phyloP scores from a whole-genome alignment of 2,888 invertebrate genomes.

The Hyalella azteca region DNA sequence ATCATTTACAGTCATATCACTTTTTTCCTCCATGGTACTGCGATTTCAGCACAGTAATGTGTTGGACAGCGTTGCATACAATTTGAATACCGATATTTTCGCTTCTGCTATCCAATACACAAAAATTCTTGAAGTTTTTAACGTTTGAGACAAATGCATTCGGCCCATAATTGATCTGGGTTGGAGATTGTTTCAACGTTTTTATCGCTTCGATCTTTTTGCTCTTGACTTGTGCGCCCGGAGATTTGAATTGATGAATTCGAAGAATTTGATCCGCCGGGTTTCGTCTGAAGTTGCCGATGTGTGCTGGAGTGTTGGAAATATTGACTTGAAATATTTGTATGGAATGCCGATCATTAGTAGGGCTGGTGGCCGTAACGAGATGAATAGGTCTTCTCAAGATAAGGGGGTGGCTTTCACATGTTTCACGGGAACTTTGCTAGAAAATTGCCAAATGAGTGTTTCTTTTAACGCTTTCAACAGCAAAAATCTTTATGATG shows the following conservation, averaged over 20 bases:
- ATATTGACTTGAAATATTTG: constrained; percentile 6
- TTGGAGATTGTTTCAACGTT: background rate
- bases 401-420: too few species aligned
- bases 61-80: background rate
- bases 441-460: too few species aligned
- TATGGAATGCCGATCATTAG: constrained; percentile 16
- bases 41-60: background rate
- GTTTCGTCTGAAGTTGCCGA: constrained; percentile 30
- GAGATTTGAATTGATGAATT: constrained; percentile 11
- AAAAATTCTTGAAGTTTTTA: constrained; percentile 29
- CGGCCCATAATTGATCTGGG: constrained; percentile 9
- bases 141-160: constrained; percentile 23
- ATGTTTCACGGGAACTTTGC: too few species aligned
- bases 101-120: background rate
- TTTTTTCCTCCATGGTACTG: background rate
- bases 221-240: background rate
- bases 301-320: constrained; percentile 13
- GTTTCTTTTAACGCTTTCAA: too few species aligned
- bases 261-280: background rate
- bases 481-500: too few species aligned
- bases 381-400: too few species aligned
- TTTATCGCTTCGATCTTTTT: background rate
- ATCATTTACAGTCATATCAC: background rate
- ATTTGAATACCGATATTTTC: constrained; percentile 15
- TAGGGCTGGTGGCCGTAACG: too few species aligned